These are phyloP conservation scores for Ptilonorhynchus violaceus DNA, from an alignment of 2,113 vertebrate genomes.

Conservation along the genomic window DNA sequence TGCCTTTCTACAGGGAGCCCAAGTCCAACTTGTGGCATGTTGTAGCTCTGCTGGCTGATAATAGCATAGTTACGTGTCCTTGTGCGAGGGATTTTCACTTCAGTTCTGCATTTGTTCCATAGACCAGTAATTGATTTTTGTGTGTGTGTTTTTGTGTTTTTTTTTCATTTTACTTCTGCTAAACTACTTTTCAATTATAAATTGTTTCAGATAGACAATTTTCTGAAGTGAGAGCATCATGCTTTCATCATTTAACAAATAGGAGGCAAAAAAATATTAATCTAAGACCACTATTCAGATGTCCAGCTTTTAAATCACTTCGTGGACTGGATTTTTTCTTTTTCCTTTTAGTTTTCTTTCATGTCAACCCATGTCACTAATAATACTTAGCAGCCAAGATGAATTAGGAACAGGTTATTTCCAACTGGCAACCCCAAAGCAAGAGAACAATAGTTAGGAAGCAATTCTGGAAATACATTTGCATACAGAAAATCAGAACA, in stretches of 20 bases:
- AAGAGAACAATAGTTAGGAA: background rate
- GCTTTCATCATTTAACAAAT: background rate
- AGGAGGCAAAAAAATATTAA: background rate
- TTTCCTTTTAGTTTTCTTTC: background rate
- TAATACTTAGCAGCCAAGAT: background rate
- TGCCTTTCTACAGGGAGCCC: background rate
- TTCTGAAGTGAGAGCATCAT: background rate
- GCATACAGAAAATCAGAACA: background rate
- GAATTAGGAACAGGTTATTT: background rate
- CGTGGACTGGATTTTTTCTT: background rate
- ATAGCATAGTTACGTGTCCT: fast-evolving
- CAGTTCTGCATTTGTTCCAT: background rate
- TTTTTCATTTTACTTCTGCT: background rate
- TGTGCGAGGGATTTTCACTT: background rate
- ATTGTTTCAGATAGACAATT: background rate
- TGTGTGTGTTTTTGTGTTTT: too few species aligned
- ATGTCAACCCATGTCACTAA: background rate
- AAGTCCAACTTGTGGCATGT: background rate
- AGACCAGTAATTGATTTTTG: background rate
- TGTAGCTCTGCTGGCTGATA: background rate
- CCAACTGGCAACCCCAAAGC: background rate
- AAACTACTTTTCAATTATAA: background rate
- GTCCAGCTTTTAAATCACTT: background rate
- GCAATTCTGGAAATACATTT: background rate
- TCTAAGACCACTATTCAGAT: background rate